These are phyloP conservation scores for Spea hammondii DNA, from an alignment of 2,797 vertebrate species.

Conservation along the genomic window DNA sequence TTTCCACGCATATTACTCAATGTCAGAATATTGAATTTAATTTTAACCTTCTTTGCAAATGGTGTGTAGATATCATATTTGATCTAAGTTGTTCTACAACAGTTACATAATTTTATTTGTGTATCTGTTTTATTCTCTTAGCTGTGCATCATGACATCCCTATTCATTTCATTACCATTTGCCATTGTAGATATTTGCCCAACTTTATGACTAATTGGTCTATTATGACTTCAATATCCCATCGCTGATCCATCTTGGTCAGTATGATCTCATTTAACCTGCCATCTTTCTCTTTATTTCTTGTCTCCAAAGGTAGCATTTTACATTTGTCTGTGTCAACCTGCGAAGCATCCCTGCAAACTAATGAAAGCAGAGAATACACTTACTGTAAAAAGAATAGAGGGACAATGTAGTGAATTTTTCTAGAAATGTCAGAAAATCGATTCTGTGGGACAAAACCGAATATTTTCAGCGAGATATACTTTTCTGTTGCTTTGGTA, in stretches of 20 bases:
- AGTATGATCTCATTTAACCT: slow-evolving; percentile 53
- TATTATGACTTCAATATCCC: slow-evolving; percentile 49
- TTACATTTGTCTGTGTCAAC: slow-evolving; percentile 51
- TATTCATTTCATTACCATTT: slow-evolving; percentile 31
- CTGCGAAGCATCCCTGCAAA: slow-evolving; percentile 35
- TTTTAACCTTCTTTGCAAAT: slow-evolving; percentile 13
- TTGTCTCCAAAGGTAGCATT: slow-evolving; percentile 48
- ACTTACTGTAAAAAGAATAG: slow-evolving; percentile 40
- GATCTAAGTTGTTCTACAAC: slow-evolving; percentile 28
- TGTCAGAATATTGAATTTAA: slow-evolving; percentile 18
- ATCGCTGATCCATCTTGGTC: slow-evolving; percentile 52
- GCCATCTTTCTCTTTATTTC: slow-evolving; percentile 46
- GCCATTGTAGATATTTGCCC: slow-evolving; percentile 36
- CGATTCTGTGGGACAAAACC: slow-evolving; percentile 28
- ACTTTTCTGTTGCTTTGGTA: slow-evolving; percentile 22
- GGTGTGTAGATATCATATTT: not conserved
- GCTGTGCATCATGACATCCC: slow-evolving; percentile 18
- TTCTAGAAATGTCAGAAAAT: slow-evolving; percentile 47
- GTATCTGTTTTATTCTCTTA: slow-evolving; percentile 34
- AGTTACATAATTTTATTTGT: slow-evolving; percentile 38
- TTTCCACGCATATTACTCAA: slow-evolving; percentile 21
- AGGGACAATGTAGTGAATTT: slow-evolving; percentile 45
- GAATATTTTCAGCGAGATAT: slow-evolving; percentile 20
- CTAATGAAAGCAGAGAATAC: slow-evolving; percentile 50
- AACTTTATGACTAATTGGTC: slow-evolving; percentile 51